These are phyloP conservation scores for Silurus meridionalis DNA, from an alignment of 2,113 vertebrate genomes.

Conservation along the genomic window DNA sequence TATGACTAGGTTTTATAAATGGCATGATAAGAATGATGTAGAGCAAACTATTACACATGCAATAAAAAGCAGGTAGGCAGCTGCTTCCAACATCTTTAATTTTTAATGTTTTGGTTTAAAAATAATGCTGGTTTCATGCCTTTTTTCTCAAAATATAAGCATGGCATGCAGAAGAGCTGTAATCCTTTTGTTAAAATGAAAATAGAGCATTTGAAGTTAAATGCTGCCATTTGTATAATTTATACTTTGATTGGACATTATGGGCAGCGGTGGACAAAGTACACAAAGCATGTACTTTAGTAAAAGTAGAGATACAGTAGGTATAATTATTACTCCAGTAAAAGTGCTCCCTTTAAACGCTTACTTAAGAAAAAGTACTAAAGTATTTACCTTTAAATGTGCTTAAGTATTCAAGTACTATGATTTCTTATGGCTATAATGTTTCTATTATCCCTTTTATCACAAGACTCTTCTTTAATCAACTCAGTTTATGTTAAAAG, in stretches of 20 bases:
- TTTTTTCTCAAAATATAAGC: background rate
- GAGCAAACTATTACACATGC: background rate
- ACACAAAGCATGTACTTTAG: too few relatives aligned
- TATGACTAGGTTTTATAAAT: background rate
- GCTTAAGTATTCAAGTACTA: too few relatives aligned
- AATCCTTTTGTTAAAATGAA: background rate
- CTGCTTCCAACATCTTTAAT: background rate
- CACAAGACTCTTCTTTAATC: too few relatives aligned
- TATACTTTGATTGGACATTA: background rate
- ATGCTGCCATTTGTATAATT: background rate
- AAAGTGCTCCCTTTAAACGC: too few relatives aligned
- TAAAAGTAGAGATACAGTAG: too few relatives aligned
- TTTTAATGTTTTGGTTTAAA: background rate
- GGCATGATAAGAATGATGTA: background rate
- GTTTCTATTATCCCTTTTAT: too few relatives aligned
- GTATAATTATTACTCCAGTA: too few relatives aligned
- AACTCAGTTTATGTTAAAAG: too few relatives aligned
- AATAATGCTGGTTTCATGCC: background rate
- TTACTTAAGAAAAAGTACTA: too few relatives aligned
- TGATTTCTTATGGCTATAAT: too few relatives aligned
- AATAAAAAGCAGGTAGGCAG: background rate
- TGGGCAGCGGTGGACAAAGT: too few relatives aligned
- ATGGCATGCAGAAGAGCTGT: background rate
- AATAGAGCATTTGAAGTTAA: background rate
- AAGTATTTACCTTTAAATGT: too few relatives aligned